Conservation (phyloP, 2,797 vertebrate genomes). For the Fistularia commersonii region DNA sequence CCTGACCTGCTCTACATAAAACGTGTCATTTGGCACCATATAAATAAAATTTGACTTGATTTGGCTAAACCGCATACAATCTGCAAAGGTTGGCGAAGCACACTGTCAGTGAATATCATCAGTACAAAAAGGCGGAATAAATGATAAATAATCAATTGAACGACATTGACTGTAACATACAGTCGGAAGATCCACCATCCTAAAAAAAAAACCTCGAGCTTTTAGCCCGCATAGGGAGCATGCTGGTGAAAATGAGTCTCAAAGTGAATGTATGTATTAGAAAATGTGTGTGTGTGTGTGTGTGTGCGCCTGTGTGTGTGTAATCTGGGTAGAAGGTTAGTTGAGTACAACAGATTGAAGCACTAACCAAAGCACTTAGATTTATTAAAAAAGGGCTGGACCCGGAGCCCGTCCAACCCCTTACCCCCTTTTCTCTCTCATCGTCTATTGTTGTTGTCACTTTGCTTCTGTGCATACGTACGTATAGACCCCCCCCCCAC, state of each 20-base stretch:
- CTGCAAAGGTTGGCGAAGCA: no score
- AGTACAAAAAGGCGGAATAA: no score
- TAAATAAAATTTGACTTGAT: no score
- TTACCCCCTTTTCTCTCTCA: conserved; percentile 29
- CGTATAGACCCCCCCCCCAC: conserved; percentile 21
- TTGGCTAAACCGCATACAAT: no score
- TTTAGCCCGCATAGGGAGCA: conserved; percentile 35
- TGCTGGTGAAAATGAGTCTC: conserved; percentile 65
- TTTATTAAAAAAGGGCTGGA: conserved; percentile 76
- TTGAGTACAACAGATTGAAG: conserved; percentile 70
- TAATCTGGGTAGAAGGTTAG: conserved; percentile 40
- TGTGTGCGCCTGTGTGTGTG: conserved; percentile 28
- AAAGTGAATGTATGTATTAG: conserved; percentile 53
- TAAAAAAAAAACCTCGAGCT: conserved; percentile 50
- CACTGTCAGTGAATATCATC: no score
- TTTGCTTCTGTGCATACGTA: conserved; percentile 66
- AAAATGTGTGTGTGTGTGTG: conserved; percentile 20
- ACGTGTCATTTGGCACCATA: no score
- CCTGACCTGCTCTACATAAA: no score
- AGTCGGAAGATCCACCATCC: conserved; percentile 22
- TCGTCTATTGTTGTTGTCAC: conserved; percentile 69
- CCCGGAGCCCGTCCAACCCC: conserved; percentile 33
- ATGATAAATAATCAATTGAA: no score
- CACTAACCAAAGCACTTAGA: conserved; percentile 78
- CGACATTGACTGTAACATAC: no score